These are phyloP conservation scores for Sebastes matsubarae DNA, from an alignment of 2,797 vertebrate genomes.

Conservation along the genomic window DNA sequence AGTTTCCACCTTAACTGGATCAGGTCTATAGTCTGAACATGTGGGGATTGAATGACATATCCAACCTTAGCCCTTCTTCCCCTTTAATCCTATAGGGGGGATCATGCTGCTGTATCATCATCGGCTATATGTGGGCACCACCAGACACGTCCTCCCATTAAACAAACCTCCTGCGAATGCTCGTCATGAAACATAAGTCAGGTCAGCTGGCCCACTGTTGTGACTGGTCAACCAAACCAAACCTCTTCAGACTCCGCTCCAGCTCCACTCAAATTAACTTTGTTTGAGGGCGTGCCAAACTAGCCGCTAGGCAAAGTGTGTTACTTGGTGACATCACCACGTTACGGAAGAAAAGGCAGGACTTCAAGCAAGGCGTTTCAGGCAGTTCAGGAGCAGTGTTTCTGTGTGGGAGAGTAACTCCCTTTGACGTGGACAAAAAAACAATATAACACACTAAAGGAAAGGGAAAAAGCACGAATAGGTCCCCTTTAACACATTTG, in stretches of 20 bases:
- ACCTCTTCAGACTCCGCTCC: too few species aligned
- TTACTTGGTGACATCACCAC: too few species aligned
- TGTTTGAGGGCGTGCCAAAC: too few species aligned
- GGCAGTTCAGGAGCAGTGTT: too few species aligned
- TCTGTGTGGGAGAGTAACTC: neutral
- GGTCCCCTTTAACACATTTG: neutral
- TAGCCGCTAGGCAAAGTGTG: too few species aligned
- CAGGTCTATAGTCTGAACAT: neutral
- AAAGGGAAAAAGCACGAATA: neutral
- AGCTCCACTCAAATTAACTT: too few species aligned
- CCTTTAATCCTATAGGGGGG: neutral
- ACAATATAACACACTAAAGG: too few species aligned
- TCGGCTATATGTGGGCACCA: slow-evolving; percentile 25
- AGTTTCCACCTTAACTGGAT: neutral
- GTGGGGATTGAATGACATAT: neutral
- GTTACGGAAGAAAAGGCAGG: too few species aligned
- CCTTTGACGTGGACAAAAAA: neutral
- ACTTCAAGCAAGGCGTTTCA: too few species aligned
- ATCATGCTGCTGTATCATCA: neutral
- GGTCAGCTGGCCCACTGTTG: too few species aligned
- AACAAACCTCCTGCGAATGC: neutral
- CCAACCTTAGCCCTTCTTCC: slow-evolving; percentile 18
- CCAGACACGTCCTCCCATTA: slow-evolving; percentile 6
- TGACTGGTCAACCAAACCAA: too few species aligned
- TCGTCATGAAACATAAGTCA: neutral